Evolutionary conservation across 2,888 invertebrate species (phyloP).

Genomic region (Plemyria rubiginata): DNA sequence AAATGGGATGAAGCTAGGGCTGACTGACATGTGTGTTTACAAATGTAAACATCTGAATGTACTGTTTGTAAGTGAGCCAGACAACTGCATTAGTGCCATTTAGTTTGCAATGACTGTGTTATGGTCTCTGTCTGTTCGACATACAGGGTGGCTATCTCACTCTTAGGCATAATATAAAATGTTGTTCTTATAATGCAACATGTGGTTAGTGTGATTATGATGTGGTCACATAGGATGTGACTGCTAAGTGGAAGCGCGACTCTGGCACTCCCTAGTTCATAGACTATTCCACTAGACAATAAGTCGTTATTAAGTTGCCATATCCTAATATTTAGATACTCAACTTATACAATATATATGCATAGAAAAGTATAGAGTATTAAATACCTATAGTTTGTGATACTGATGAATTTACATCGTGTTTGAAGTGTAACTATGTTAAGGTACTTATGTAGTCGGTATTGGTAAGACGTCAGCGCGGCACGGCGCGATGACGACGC

Average conservation of each 20-base stretch:
- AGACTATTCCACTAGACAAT: slow-evolving; percentile 82
- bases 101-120: neutral
- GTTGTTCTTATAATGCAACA: too few species aligned
- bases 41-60: too few species aligned
- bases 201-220: too few species aligned
- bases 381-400: slow-evolving; percentile 82
- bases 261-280: slow-evolving; percentile 47
- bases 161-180: too few species aligned
- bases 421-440: slow-evolving; percentile 50
- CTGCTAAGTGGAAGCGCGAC: slow-evolving; percentile 22
- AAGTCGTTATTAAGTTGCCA: slow-evolving; percentile 83
- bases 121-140: neutral
- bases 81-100: neutral
- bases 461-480: neutral
- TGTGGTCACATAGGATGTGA: slow-evolving; percentile 32
- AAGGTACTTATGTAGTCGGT: slow-evolving; percentile 29
- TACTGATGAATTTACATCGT: slow-evolving; percentile 82
- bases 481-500: neutral
- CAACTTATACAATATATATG: slow-evolving; percentile 71
- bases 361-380: slow-evolving; percentile 74
- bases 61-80: too few species aligned
- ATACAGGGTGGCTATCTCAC: slow-evolving; percentile 1
- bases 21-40: too few species aligned
- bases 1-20: too few species aligned
- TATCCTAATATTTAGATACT: slow-evolving; percentile 83